Evolutionary conservation across 2,113 vertebrate genomes (phyloP).

Genomic region (Notarius quadriscutis): DNA sequence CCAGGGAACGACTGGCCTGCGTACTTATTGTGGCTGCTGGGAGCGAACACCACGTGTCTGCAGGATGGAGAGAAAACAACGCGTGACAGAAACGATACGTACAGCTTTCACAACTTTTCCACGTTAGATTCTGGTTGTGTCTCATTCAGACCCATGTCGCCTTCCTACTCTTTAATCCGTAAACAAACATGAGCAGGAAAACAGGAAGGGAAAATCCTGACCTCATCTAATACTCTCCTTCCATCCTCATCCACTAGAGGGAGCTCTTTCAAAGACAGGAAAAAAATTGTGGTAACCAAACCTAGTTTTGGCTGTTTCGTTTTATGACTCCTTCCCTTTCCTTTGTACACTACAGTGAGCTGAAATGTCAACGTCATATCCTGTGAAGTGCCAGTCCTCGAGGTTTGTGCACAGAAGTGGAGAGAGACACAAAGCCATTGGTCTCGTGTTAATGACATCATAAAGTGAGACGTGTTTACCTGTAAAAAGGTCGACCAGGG

Average conservation of each 20-base stretch:
- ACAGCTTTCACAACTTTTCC: not conserved
- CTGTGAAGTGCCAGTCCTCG: not conserved
- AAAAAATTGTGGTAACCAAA: not conserved
- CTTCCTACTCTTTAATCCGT: not conserved
- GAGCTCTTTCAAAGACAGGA: not conserved
- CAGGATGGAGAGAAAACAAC: not conserved
- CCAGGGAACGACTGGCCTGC: constrained; percentile 90
- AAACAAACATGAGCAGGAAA: not conserved
- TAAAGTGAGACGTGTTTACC: constrained; percentile 58
- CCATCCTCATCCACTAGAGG: not conserved
- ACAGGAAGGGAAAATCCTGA: not conserved
- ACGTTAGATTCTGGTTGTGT: not conserved
- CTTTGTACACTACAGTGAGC: not conserved
- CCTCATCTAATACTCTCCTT: not conserved
- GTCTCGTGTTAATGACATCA: not conserved
- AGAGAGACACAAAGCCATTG: not conserved
- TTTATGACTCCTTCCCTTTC: not conserved
- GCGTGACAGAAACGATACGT: not conserved
- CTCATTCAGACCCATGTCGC: not conserved
- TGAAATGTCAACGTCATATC: not conserved
- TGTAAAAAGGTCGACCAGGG: constrained; percentile 90
- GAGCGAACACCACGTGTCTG: constrained; percentile 91
- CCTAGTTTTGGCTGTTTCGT: not conserved
- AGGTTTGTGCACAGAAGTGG: not conserved
- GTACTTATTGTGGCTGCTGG: constrained; percentile 93